phyloP scores from a whole-genome alignment of 2,888 invertebrate genomes.

The Iphiclides podalirius region DNA sequence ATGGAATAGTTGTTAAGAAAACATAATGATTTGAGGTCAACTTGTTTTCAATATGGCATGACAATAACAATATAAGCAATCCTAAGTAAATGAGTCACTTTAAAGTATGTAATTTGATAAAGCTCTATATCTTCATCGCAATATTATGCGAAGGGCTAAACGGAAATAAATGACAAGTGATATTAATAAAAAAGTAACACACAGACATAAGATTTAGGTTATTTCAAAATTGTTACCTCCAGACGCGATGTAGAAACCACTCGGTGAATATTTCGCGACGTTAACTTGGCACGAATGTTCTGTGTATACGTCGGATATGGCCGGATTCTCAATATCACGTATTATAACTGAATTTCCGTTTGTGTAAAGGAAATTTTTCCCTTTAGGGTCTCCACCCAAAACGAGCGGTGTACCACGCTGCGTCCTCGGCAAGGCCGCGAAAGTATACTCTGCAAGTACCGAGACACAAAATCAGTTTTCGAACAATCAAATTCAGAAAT shows the following conservation, averaged over 20 bases:
- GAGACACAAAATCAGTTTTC: conserved; percentile 31
- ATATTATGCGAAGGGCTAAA: no score
- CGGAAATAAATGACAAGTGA: no score
- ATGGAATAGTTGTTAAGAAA: no score
- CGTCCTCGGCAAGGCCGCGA: conserved; percentile 96
- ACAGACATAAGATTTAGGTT: no score
- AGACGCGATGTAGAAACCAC: conserved; percentile 98
- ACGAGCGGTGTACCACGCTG: conserved; percentile 96
- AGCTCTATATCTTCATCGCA: no score
- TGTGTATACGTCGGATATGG: conserved; percentile 96
- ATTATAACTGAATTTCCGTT: conserved; percentile 99
- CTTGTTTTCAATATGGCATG: no score
- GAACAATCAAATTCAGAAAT: conserved; percentile 23
- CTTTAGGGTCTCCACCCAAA: conserved; percentile 97
- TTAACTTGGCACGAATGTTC: conserved; percentile 97
- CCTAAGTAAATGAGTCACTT: no score
- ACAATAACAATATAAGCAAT: no score
- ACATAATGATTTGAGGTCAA: no score
- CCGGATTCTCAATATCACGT: conserved; percentile 97
- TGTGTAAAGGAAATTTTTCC: conserved; percentile 97
- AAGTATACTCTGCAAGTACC: conserved; percentile 86
- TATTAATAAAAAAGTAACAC: no score
- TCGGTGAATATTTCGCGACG: conserved; percentile 98
- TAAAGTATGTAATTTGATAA: no score
- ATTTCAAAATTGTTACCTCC: conserved; percentile 86